phyloP scores from a whole-genome alignment of 2,888 invertebrate species.

The Sturmia bella region DNA sequence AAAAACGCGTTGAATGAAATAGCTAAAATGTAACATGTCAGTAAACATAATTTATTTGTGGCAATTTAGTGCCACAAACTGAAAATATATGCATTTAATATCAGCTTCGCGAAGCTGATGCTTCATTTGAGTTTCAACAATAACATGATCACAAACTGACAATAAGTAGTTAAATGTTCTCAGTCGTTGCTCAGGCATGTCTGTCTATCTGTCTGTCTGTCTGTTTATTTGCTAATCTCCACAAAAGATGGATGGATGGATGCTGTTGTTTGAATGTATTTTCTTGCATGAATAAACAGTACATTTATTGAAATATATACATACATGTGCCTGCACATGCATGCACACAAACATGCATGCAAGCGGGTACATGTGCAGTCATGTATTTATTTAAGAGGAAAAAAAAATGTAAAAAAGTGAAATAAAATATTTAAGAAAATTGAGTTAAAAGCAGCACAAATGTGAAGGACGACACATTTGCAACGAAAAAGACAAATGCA shows the following conservation, averaged over 20 bases:
- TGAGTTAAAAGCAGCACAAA: constrained; percentile 63
- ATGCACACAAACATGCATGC: neutral
- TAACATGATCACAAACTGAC: constrained; percentile 45
- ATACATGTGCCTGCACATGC: neutral
- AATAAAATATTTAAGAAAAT: constrained; percentile 57
- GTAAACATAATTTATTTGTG: too few species aligned
- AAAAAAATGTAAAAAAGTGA: constrained; percentile 14
- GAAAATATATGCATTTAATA: constrained; percentile 14
- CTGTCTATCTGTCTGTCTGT: neutral
- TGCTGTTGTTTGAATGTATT: constrained; percentile 30
- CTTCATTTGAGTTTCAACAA: constrained; percentile 18
- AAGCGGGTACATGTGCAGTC: constrained; percentile 43
- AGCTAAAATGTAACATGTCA: neutral
- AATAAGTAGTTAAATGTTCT: constrained; percentile 55
- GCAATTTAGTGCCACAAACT: neutral
- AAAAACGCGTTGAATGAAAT: constrained; percentile 13
- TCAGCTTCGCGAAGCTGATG: neutral
- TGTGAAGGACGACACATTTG: constrained; percentile 59
- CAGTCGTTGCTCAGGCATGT: neutral
- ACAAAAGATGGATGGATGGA: constrained; percentile 23
- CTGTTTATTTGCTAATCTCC: neutral
- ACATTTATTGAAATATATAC: constrained; percentile 23
- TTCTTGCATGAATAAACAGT: constrained; percentile 31
- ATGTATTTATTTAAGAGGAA: constrained; percentile 32
- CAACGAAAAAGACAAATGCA: constrained; percentile 14